These are phyloP conservation scores for Suricata suricatta DNA, from an alignment of 2,113 vertebrate species.

Conservation along the genomic window DNA sequence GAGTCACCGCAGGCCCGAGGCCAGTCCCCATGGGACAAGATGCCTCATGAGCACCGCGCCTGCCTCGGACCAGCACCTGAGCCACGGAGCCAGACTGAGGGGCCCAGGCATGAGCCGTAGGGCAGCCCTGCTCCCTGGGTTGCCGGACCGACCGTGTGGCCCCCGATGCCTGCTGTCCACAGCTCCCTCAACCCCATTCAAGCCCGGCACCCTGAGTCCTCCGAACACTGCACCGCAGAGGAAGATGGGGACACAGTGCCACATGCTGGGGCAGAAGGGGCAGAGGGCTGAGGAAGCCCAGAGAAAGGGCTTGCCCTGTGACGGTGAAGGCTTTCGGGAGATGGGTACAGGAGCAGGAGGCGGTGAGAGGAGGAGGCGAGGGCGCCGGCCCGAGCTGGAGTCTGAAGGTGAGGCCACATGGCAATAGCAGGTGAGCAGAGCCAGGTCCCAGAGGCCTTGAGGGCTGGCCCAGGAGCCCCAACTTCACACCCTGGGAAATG, in stretches of 20 bases:
- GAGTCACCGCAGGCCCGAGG: neutral
- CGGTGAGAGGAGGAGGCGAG: no score
- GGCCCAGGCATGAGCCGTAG: neutral
- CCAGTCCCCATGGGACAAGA: neutral
- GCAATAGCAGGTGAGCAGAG: neutral
- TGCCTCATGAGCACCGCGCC: no score
- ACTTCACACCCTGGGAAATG: neutral
- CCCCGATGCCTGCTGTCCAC: accelerated
- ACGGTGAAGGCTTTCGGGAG: neutral
- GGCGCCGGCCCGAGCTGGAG: accelerated
- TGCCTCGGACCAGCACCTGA: neutral
- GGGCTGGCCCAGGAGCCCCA: neutral
- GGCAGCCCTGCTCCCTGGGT: neutral
- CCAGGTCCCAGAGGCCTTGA: neutral
- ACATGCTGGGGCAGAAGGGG: neutral
- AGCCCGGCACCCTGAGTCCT: neutral
- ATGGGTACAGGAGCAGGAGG: neutral
- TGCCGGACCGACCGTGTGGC: neutral
- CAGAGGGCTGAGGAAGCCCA: neutral
- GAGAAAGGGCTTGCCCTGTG: neutral
- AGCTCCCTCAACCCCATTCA: accelerated
- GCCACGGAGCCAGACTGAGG: neutral
- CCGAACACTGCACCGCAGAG: neutral
- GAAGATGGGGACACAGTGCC: neutral
- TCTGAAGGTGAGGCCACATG: neutral